These are phyloP conservation scores for Drosophila birchii DNA, from an alignment of 2,888 invertebrate genomes.

Conservation along the genomic window DNA sequence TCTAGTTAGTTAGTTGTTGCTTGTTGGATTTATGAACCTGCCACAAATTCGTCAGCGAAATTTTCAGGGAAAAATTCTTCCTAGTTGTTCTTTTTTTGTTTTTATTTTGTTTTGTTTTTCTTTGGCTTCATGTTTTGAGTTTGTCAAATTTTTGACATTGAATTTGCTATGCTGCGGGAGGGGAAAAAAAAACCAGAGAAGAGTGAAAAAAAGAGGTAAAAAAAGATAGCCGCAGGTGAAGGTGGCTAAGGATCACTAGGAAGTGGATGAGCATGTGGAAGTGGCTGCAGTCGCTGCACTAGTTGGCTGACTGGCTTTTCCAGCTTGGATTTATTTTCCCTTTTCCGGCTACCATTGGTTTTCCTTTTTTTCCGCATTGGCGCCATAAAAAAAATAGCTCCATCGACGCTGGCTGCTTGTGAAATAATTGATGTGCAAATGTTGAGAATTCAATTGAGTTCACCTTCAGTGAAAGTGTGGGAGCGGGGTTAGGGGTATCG, in stretches of 20 bases:
- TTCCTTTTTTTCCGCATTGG: conserved; percentile 11
- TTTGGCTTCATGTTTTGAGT: conserved; percentile 19
- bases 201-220: neutral
- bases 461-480: conserved; percentile 46
- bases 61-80: conserved; percentile 21
- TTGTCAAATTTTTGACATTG: conserved; percentile 60
- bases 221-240: conserved; percentile 19
- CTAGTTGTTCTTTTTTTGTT: conserved; percentile 3
- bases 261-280: conserved; percentile 7
- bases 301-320: conserved; percentile 42
- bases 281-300: conserved; percentile 20
- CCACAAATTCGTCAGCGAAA: conserved; percentile 57
- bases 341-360: conserved; percentile 16
- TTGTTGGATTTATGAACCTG: conserved; percentile 57
- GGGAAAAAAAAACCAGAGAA: neutral
- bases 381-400: conserved; percentile 36
- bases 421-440: conserved; percentile 64
- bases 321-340: conserved; percentile 11
- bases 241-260: conserved; percentile 16
- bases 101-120: conserved; percentile 9
- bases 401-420: conserved; percentile 45
- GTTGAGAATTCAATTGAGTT: conserved; percentile 57
- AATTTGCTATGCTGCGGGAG: conserved; percentile 26
- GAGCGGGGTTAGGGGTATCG: neutral
- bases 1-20: conserved; percentile 38